Evolutionary conservation across 1,140 invertebrate genomes (phyloP).

Genomic region (Zaprionus ghesquierei): DNA sequence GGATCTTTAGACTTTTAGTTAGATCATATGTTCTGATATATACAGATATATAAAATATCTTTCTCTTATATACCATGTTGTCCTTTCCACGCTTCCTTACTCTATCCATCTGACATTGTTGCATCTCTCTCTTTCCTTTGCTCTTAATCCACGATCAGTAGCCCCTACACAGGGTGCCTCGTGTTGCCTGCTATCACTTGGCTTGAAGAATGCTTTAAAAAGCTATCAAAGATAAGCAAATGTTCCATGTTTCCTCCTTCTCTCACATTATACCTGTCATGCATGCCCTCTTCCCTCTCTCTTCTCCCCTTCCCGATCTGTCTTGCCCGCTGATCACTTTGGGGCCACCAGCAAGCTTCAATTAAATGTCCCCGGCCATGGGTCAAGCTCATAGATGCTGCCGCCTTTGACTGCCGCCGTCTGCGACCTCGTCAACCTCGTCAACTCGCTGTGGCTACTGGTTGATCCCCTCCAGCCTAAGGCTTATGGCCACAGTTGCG

Average conservation of each 20-base stretch:
- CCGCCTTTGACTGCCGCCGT: slow-evolving; percentile 21
- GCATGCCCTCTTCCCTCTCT: neutral
- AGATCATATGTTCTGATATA: too few species aligned
- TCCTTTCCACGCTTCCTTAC: too few species aligned
- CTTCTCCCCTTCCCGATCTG: neutral
- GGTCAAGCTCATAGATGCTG: slow-evolving; percentile 34
- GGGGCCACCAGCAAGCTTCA: slow-evolving; percentile 65
- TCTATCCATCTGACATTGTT: too few species aligned
- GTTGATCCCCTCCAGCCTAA: slow-evolving; percentile 20
- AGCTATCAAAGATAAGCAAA: slow-evolving; percentile 58
- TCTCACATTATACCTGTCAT: neutral
- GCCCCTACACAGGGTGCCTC: neutral
- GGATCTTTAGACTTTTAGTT: too few species aligned
- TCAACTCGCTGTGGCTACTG: slow-evolving; percentile 27
- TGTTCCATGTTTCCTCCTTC: slow-evolving; percentile 32
- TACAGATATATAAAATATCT: too few species aligned
- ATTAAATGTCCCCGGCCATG: slow-evolving; percentile 55
- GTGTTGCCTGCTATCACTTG: neutral
- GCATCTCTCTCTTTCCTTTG: neutral
- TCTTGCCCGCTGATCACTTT: neutral
- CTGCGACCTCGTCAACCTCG: slow-evolving; percentile 13
- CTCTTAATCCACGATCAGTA: neutral
- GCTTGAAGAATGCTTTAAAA: neutral
- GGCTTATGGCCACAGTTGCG: slow-evolving; percentile 1
- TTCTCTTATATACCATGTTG: too few species aligned